Evolutionary conservation across 2,113 vertebrate genomes (phyloP), one percentile per base, ranked within the genome.

Genomic region (Mungos mungo): DNA sequence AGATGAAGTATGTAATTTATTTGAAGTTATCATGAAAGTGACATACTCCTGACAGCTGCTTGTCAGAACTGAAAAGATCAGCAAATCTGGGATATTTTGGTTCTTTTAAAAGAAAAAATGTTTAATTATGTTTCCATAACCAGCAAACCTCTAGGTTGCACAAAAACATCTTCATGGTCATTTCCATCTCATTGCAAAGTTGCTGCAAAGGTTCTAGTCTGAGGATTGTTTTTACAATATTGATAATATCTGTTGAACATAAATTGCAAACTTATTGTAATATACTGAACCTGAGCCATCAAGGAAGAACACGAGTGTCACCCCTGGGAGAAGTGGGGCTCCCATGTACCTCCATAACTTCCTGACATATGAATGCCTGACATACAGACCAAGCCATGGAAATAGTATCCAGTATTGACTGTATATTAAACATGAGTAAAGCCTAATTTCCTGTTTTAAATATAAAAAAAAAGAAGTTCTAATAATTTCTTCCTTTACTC

Each of bases 11-110:
- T 80, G 93, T 80, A 33, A 66, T 87, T 93, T 95, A 60, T 96
- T 96, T 94, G 96, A 86, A 97, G 92, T 91, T 92, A 95, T 72
- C 84, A 68, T 80, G 33, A 74, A 93, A 92, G 80, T 76, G 65
- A 52, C 69, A 80, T 81, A 60, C 81, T 87, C 90, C 92, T 96
- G 97, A 96, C 92, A 95, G 76, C 98, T 92, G 96, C 90, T 94
- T 90, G 69, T 96, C 93, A 95, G 87, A 79, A 90, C 31, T 66
- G 95, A 96, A 97, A 96, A 98, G 96, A 93, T 95, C 95, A 97
- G 89, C 16, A 74, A 96, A 92, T 52, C 19, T 31, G 35, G 41
- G 93, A 85, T 80, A 94, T 81, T 92, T 95, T 47, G 68, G 35
- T 80, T 93, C 68, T 95, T 96, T 95, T 54, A 41, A 96, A 81